A percentile compares a stretch with the other conserved stretches of the same genome.
Conservation (phyloP, 2,797 vertebrate species). For the Sebastes steindachneri region DNA sequence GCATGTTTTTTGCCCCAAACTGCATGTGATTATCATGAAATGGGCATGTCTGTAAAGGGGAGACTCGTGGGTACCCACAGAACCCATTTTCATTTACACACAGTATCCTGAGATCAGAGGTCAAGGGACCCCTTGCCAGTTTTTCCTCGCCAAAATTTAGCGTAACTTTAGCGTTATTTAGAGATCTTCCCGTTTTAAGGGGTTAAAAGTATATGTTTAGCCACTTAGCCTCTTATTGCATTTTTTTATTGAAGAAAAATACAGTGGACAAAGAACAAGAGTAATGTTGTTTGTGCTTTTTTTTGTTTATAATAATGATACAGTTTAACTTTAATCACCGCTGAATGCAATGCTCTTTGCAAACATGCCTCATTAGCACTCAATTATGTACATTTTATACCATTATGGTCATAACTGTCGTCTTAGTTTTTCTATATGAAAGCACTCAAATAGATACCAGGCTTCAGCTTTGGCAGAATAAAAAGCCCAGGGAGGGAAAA, state of each 20-base stretch:
- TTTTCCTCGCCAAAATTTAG: no score
- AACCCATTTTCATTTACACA: no score
- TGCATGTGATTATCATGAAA: no score
- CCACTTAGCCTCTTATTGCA: background rate
- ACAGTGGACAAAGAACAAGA: conserved; percentile 11
- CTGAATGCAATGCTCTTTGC: conserved; percentile 13
- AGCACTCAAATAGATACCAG: conserved; percentile 55
- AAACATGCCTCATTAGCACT: conserved; percentile 39
- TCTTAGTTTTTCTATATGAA: conserved; percentile 38
- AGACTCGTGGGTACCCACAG: no score
- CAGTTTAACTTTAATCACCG: conserved; percentile 16
- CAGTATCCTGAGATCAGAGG: no score
- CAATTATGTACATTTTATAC: conserved; percentile 38
- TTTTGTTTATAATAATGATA: conserved; percentile 4
- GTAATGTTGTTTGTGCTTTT: background rate
- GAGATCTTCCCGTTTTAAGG: no score
- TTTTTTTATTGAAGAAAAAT: conserved; percentile 15
- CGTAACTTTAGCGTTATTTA: no score
- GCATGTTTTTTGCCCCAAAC: no score
- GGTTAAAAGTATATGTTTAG: background rate
- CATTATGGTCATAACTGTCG: conserved; percentile 15
- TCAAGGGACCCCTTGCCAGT: no score
- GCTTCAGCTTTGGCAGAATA: conserved; percentile 41
- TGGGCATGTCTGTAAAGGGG: no score
- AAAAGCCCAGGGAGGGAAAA: conserved; percentile 40